phyloP scores from a whole-genome alignment of 2,113 vertebrate species.

The Larimichthys crocea region DNA sequence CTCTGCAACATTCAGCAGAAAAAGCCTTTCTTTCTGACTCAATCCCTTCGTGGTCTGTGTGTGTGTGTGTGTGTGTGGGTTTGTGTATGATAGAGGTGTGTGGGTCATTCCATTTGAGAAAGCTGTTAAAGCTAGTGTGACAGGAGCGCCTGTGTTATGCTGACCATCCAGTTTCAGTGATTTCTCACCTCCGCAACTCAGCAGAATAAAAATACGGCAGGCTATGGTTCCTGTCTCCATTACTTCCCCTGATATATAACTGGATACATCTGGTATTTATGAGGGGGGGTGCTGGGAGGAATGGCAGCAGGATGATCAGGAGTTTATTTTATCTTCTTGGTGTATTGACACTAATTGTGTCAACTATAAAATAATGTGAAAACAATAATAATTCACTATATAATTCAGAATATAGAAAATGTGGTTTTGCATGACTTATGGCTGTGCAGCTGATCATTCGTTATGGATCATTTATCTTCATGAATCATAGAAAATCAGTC shows the following conservation, averaged over 20 bases:
- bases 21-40: conserved; percentile 56
- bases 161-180: conserved; percentile 75
- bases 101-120: conserved; percentile 70
- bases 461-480: conserved; percentile 21
- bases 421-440: conserved; percentile 1
- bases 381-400: neutral
- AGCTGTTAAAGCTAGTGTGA: conserved; percentile 72
- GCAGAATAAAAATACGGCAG: conserved; percentile 67
- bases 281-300: conserved; percentile 17
- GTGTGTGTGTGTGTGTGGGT: conserved; percentile 18
- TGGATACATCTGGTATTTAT: conserved; percentile 66
- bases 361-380: neutral
- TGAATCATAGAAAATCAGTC: neutral
- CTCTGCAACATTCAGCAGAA: conserved; percentile 62
- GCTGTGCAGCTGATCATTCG: neutral
- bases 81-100: conserved; percentile 50
- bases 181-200: conserved; percentile 73
- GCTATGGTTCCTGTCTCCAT: conserved; percentile 67
- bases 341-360: conserved; percentile 28
- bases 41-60: conserved; percentile 35
- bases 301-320: neutral
- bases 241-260: conserved; percentile 67
- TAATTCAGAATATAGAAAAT: neutral
- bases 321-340: neutral
- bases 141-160: conserved; percentile 67